Evolutionary conservation across 2,797 vertebrate species (phyloP).

Genomic region (Atherinosoma microstoma): DNA sequence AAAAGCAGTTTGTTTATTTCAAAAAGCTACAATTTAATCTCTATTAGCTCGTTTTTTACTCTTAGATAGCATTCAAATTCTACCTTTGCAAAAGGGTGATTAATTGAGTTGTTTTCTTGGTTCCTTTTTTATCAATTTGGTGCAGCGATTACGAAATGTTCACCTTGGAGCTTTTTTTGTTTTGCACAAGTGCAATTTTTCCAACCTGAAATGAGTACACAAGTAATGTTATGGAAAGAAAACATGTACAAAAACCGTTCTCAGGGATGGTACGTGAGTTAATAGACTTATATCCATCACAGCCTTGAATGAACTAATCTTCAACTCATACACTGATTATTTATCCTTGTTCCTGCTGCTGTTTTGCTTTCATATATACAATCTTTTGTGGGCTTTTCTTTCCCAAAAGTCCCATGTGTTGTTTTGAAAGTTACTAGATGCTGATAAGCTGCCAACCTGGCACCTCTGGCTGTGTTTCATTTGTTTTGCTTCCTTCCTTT

Average conservation of each 20-base stretch:
- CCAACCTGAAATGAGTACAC: neutral
- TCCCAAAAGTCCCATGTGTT: slow-evolving; percentile 11
- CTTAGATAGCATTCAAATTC: neutral
- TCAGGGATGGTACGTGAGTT: neutral
- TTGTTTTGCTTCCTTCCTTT: slow-evolving; percentile 36
- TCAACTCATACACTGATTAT: neutral
- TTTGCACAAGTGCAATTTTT: neutral
- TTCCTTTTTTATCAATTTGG: no score
- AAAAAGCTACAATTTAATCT: neutral
- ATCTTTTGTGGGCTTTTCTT: slow-evolving; percentile 20
- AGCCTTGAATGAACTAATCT: neutral
- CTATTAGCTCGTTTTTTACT: neutral
- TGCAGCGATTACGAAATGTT: neutral
- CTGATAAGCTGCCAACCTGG: slow-evolving; percentile 58
- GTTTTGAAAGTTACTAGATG: slow-evolving; percentile 48
- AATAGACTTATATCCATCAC: neutral
- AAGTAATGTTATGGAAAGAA: neutral
- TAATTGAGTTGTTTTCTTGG: neutral
- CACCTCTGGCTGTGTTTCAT: slow-evolving; percentile 50
- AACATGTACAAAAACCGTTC: neutral
- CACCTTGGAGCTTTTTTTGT: neutral
- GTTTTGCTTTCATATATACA: slow-evolving; percentile 18
- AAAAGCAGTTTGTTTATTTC: no score
- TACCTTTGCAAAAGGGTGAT: neutral
- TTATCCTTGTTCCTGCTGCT: slow-evolving; percentile 26